A percentile compares a stretch with the other conserved stretches of the same genome.
phyloP scores from a whole-genome alignment of 2,888 invertebrate genomes.

The Archips xylosteana region DNA sequence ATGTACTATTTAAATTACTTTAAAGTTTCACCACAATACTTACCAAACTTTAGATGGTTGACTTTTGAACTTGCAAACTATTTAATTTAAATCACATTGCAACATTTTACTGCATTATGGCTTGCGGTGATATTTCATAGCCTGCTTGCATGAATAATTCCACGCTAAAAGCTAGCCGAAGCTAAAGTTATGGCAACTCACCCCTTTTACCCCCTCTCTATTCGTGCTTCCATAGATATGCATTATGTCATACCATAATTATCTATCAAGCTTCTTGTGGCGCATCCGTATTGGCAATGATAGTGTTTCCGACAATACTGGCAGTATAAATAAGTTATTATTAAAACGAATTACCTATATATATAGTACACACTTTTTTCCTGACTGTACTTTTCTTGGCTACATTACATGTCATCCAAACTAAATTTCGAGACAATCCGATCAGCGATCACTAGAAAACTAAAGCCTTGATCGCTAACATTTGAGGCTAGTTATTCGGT shows the following conservation, averaged over 20 bases:
- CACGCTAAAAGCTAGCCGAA: slow-evolving; percentile 58
- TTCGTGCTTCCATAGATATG: slow-evolving; percentile 16
- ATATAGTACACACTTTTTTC: too few relatives aligned
- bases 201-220: slow-evolving; percentile 10
- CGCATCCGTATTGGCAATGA: too few relatives aligned
- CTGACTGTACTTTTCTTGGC: too few relatives aligned
- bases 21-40: too few relatives aligned
- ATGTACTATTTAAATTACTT: too few relatives aligned
- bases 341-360: too few relatives aligned
- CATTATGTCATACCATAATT: slow-evolving; percentile 18
- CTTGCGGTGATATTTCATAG: slow-evolving; percentile 58
- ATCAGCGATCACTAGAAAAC: too few relatives aligned
- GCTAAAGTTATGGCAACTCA: slow-evolving; percentile 53
- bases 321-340: too few relatives aligned
- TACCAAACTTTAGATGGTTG: neutral
- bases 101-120: slow-evolving; percentile 64
- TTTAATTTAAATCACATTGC: slow-evolving; percentile 37
- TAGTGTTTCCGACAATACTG: too few relatives aligned
- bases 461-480: too few relatives aligned
- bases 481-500: neutral
- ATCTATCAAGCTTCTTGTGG: neutral
- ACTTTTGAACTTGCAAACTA: neutral
- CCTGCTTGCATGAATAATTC: slow-evolving; percentile 69
- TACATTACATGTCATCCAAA: too few relatives aligned
- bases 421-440: too few relatives aligned